phyloP scores from a whole-genome alignment of 2,888 invertebrate genomes.

The Nomada ruficornis region DNA sequence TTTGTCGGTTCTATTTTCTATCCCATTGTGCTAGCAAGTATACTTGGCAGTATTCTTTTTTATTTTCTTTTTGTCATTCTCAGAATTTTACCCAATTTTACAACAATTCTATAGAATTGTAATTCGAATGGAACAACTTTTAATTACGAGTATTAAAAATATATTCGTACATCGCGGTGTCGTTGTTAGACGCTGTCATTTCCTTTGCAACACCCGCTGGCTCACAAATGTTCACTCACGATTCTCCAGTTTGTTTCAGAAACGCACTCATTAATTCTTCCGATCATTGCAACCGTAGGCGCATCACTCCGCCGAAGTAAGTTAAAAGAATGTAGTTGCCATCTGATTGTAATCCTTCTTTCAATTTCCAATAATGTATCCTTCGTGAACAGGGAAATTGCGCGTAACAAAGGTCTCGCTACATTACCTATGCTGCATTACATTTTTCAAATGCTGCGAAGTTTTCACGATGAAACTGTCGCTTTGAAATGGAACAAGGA shows the following conservation, averaged over 20 bases:
- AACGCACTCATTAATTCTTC: not conserved
- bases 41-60: no score
- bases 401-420: no score
- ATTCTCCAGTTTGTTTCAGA: not conserved
- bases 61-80: not conserved
- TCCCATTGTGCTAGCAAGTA: no score
- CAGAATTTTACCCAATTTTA: not conserved
- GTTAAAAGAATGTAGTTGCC: not conserved
- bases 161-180: slow-evolving; percentile 8
- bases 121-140: not conserved
- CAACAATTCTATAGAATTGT: not conserved
- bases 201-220: not conserved
- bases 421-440: not conserved
- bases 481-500: not conserved
- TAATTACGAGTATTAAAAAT: not conserved
- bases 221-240: not conserved
- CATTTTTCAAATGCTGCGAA: not conserved
- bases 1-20: not conserved
- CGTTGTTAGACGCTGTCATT: not conserved
- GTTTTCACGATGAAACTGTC: not conserved
- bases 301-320: not conserved
- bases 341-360: not conserved
- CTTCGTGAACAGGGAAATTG: no score
- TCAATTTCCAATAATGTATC: not conserved
- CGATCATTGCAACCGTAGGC: not conserved